These are phyloP conservation scores for Aporrectodea caliginosa DNA, from an alignment of 1,140 invertebrate species.

Conservation along the genomic window DNA sequence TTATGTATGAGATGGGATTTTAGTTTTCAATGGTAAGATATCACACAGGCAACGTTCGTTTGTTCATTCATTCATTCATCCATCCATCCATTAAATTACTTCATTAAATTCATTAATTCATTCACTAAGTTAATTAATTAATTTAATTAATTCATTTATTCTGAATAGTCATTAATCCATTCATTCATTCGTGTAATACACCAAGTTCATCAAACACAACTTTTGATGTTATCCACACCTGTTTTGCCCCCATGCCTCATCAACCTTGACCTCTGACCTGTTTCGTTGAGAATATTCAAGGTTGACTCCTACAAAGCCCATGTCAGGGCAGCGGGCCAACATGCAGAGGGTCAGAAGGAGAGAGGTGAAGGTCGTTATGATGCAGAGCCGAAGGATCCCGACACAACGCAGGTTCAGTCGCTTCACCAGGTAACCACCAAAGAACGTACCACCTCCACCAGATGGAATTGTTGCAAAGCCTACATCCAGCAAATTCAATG, in stretches of 20 bases:
- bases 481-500: constrained; percentile 40
- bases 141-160: no score
- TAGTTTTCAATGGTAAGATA: no score
- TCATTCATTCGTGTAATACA: no score
- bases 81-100: no score
- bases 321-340: constrained; percentile 70
- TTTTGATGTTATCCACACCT: neutral
- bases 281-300: constrained; percentile 56
- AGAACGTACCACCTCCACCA: constrained; percentile 70
- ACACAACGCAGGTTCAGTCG: constrained; percentile 66
- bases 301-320: constrained; percentile 70
- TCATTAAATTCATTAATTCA: no score
- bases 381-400: constrained; percentile 72
- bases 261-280: constrained; percentile 53
- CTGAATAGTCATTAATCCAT: no score
- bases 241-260: constrained; percentile 38
- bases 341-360: constrained; percentile 65
- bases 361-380: constrained; percentile 62
- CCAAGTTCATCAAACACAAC: no score
- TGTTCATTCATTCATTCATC: no score
- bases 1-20: no score
- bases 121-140: no score
- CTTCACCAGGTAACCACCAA: constrained; percentile 76
- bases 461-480: constrained; percentile 69
- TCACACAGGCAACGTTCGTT: no score